phyloP scores from a whole-genome alignment of 2,888 invertebrate genomes.

The Drosophila kokeensis region DNA sequence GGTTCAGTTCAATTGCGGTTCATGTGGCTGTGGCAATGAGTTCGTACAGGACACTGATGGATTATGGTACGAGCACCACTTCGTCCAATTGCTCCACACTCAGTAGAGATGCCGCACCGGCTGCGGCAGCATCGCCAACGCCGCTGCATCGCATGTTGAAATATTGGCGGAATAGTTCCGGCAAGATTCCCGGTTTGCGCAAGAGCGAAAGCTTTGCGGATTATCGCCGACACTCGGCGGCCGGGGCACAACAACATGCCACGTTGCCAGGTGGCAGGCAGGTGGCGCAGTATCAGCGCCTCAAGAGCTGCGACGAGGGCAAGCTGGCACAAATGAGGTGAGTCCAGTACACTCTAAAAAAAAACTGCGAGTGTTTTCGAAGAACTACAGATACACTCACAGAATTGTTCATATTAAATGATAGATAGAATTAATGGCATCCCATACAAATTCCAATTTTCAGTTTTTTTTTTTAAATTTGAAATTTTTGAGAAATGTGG shows the following conservation, averaged over 20 bases:
- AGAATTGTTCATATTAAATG: neutral
- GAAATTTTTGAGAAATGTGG: neutral
- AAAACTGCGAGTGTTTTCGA: neutral
- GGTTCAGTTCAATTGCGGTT: neutral
- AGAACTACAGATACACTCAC: neutral
- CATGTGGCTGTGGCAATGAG: slow-evolving; percentile 56
- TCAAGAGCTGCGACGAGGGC: slow-evolving; percentile 79
- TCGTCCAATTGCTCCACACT: slow-evolving; percentile 11
- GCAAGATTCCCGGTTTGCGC: slow-evolving; percentile 64
- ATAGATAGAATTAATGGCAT: neutral
- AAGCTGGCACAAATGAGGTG: slow-evolving; percentile 74
- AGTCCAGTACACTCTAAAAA: slow-evolving; percentile 39
- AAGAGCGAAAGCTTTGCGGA: slow-evolving; percentile 81
- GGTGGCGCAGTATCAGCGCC: slow-evolving; percentile 72
- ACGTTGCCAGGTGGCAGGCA: slow-evolving; percentile 41
- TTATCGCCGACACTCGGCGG: slow-evolving; percentile 67
- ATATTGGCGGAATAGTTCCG: slow-evolving; percentile 81
- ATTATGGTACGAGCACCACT: slow-evolving; percentile 30
- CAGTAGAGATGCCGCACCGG: slow-evolving; percentile 7
- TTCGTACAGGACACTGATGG: slow-evolving; percentile 70
- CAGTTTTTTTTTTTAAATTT: neutral
- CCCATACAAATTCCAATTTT: neutral
- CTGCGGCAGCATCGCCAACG: slow-evolving; percentile 48
- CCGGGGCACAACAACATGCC: slow-evolving; percentile 23
- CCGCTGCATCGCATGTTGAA: slow-evolving; percentile 77